Conservation (phyloP, 1,140 invertebrate genomes). For the Drosophila malerkotliana region DNA sequence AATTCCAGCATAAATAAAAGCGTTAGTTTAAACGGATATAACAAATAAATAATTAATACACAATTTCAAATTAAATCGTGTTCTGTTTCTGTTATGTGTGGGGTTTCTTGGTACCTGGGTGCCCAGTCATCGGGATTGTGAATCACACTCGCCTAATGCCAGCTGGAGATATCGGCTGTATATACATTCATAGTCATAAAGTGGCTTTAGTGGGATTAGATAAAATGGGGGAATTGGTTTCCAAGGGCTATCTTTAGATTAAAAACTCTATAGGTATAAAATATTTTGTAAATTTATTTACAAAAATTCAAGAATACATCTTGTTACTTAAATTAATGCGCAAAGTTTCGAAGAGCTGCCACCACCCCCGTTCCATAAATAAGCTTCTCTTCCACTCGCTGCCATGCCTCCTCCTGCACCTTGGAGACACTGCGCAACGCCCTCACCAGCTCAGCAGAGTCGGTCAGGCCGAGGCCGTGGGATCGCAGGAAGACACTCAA, state of each 20-base stretch:
- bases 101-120: constrained; percentile 2
- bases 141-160: constrained; percentile 7
- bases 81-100: background rate
- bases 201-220: background rate
- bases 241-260: background rate
- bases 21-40: constrained; percentile 81
- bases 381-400: constrained; percentile 88
- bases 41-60: constrained; percentile 81
- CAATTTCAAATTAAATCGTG: constrained; percentile 59
- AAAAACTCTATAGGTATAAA: constrained; percentile 3
- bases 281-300: constrained; percentile 64
- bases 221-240: background rate
- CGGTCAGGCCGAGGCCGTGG: constrained; percentile 88
- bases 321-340: constrained; percentile 50
- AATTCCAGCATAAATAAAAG: constrained; percentile 82
- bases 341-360: constrained; percentile 88
- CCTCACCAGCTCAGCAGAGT: constrained; percentile 86
- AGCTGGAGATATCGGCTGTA: constrained; percentile 21
- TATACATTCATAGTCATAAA: background rate
- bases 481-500: constrained; percentile 95
- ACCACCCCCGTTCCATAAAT: constrained; percentile 92
- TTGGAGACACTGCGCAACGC: constrained; percentile 86
- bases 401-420: constrained; percentile 87
- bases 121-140: constrained; percentile 15
- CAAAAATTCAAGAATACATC: constrained; percentile 28